Percentiles rank a stretch among this genome's conserved stretches.
Conservation (phyloP, 2,797 vertebrate species). For the Decapterus maruadsi region DNA sequence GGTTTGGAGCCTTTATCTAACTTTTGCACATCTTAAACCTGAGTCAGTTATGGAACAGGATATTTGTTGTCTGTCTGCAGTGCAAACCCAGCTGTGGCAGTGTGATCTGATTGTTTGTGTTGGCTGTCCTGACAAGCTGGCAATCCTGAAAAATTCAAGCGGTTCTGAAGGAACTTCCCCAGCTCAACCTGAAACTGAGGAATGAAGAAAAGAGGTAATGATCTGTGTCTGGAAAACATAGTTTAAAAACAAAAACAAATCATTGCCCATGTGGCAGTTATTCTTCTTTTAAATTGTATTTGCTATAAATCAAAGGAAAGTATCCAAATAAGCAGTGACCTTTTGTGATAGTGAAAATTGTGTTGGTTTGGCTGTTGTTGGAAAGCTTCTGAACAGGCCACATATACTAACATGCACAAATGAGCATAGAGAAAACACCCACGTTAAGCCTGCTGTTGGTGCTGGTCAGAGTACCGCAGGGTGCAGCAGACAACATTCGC, state of each 20-base stretch:
- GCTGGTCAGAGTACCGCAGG: slow-evolving; percentile 76
- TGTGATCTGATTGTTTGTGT: slow-evolving; percentile 91
- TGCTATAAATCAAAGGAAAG: slow-evolving; percentile 7
- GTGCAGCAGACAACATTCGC: slow-evolving; percentile 85
- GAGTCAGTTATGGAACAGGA: slow-evolving; percentile 25
- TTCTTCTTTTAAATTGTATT: not conserved
- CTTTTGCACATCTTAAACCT: slow-evolving; percentile 8
- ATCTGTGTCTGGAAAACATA: not conserved
- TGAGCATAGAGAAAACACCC: slow-evolving; percentile 24
- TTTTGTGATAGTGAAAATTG: slow-evolving; percentile 25
- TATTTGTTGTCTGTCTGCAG: slow-evolving; percentile 76
- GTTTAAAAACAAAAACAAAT: slow-evolving; percentile 14
- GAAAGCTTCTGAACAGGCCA: not conserved
- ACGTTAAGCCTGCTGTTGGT: slow-evolving; percentile 18
- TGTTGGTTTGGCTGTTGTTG: not conserved
- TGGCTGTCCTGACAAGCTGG: slow-evolving; percentile 77
- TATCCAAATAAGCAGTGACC: slow-evolving; percentile 13
- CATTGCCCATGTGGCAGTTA: not conserved
- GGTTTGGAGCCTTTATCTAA: not conserved
- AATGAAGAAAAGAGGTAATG: slow-evolving; percentile 50
- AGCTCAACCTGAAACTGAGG: slow-evolving; percentile 23
- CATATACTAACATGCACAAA: not conserved
- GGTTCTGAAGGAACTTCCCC: slow-evolving; percentile 12
- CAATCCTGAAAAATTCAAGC: slow-evolving; percentile 55
- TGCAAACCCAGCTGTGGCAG: slow-evolving; percentile 86